These are phyloP conservation scores for Coracias cyanogaster DNA, from an alignment of 2,797 vertebrate species.

Conservation along the genomic window DNA sequence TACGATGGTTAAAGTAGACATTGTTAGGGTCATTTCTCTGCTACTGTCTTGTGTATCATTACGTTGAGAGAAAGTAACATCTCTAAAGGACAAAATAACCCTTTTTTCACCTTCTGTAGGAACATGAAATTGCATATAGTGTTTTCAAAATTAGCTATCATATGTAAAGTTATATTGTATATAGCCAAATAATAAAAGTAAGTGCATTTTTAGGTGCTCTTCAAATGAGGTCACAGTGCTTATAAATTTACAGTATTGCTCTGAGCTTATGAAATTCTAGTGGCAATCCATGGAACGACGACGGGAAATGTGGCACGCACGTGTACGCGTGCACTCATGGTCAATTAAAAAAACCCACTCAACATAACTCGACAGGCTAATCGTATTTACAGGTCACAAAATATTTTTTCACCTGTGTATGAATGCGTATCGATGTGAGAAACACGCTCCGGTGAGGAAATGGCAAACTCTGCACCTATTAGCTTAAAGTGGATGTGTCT, in stretches of 20 bases:
- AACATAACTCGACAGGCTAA: not conserved
- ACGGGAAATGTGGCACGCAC: not conserved
- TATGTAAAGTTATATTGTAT: not conserved
- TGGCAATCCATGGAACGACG: not conserved
- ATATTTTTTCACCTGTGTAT: not conserved
- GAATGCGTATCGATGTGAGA: not conserved
- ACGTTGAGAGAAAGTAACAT: not conserved
- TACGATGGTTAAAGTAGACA: not conserved
- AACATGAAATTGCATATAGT: not conserved
- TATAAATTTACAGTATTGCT: not conserved
- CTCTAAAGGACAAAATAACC: not conserved
- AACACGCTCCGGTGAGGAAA: not conserved
- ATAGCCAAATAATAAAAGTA: conserved; percentile 11
- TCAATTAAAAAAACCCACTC: not conserved
- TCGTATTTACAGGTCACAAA: not conserved
- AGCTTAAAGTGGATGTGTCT: not conserved
- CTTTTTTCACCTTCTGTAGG: not conserved
- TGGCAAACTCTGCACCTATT: not conserved
- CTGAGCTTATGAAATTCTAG: not conserved
- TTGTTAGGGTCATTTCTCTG: not conserved
- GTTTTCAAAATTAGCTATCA: conserved; percentile 14
- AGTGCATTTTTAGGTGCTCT: not conserved
- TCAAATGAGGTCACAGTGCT: not conserved
- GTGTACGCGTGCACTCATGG: accelerated
- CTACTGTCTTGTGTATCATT: not conserved